Base-by-base conservation (phyloP, 2,797 vertebrate species). In the Bovichtus diacanthus region DNA sequence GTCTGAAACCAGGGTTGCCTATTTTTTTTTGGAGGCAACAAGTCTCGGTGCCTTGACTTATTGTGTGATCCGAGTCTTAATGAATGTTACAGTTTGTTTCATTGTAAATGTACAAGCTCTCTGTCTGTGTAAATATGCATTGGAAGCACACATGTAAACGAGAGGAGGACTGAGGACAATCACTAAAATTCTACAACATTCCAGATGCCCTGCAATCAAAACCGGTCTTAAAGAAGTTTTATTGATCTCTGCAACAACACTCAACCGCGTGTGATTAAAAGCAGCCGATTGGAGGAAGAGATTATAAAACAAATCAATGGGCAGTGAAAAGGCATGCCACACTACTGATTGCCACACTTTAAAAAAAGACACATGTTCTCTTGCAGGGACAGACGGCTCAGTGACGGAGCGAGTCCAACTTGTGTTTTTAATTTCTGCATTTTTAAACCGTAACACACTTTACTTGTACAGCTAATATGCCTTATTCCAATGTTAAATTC, bases 121-220 rank as follows among this genome's bases (percentile, higher is more conserved):
- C 36, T 64, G 54, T 74, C 50, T 62, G 34, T 91, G 86, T 87
- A 78, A 77, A 82, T 81, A 76, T 21, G 38, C 36, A 46, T 67
- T 29, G 5, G 67, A 46, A 80, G 59, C 58, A 36, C 51, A 46
- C 0, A 2, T 56, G 55, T 74, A 39, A 67, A 74, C 31, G 78
- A 59, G 60, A 80, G 60, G 60, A 74, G 29, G 69, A 80, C 67
- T 36, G 73, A 83, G 70, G 89, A 90, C 91, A 91, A 89, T 93
- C 93, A 87, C 78, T 75, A 70, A 81, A 77, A 74, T 77, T 82
- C 74, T 74, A 31, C 70, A 90, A 94, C 92, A 94, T 95, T 94
- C 93, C 93, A 91, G 80, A 82, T 63, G 44, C 66, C 56, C 77
- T 83, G 75, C 58, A 25, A 13, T 76, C 31, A 54, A 56, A 49